Conservation (phyloP, 92 coral and sea anemone genomes). For the Plumapathes pennacea region DNA sequence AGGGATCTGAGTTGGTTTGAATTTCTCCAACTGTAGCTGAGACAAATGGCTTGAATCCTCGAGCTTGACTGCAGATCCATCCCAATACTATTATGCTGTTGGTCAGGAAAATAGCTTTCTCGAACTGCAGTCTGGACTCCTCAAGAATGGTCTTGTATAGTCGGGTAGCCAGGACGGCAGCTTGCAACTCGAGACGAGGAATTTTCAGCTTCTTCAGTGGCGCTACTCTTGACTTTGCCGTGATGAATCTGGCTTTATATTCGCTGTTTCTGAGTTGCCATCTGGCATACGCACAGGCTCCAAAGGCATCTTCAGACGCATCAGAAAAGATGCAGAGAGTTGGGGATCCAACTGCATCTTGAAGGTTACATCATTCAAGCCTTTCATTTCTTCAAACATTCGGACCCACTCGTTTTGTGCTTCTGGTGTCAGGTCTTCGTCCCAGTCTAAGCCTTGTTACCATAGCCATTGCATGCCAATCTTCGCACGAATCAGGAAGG, state of each 20-base stretch:
- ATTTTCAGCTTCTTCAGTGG: background rate
- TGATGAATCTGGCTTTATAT: background rate
- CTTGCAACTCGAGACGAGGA: conserved; percentile 13
- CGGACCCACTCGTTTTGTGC: conserved; percentile 5
- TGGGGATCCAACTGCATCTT: conserved; percentile 15
- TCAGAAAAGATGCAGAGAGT: conserved; percentile 30
- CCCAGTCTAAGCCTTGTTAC: conserved; percentile 45
- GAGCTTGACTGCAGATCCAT: conserved; percentile 44
- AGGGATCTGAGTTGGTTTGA: conserved; percentile 28
- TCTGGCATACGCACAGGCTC: conserved; percentile 35
- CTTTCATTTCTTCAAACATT: conserved; percentile 15
- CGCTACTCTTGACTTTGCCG: conserved; percentile 31
- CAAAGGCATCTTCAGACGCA: conserved; percentile 46
- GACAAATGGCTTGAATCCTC: conserved; percentile 32
- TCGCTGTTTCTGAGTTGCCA: conserved; percentile 1
- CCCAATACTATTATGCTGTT: conserved; percentile 20
- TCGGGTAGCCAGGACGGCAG: conserved; percentile 20
- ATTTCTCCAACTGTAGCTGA: conserved; percentile 40
- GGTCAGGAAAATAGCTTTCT: conserved; percentile 13
- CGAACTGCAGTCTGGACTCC: conserved; percentile 27
- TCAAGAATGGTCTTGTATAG: conserved; percentile 22
- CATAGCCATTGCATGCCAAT: conserved; percentile 30
- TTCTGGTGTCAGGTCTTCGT: conserved; percentile 22
- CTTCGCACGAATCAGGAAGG: conserved; percentile 30
- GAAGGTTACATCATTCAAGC: conserved; percentile 12